Evolutionary conservation across 2,113 vertebrate genomes (phyloP), one percentile per base, ranked within the genome.

Genomic region (Chrysochloris asiatica): DNA sequence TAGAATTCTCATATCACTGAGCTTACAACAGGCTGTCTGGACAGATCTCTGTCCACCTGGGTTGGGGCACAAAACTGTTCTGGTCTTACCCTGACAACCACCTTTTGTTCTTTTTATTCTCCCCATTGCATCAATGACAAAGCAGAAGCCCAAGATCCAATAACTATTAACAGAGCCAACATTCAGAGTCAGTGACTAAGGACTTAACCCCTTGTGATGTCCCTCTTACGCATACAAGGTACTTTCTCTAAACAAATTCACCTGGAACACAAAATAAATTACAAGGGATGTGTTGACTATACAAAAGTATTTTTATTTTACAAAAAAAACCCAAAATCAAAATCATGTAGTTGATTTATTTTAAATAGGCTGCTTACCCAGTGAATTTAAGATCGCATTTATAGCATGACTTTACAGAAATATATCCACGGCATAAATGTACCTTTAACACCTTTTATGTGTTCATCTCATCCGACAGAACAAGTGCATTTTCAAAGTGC

Each of bases 301-400:
- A 85, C 56, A 65, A 79, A 88, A 17, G 41, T 77, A 36, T 63
- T 67, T 96, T 96, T 93, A 91, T 82, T 91, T 92, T 89, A 82
- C 4, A 45, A 78, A 88, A 81, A 75, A 78, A 24, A 33, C n/a
- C n/a, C 47, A 61, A 61, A 61, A 61, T 5, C 41, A 50, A 61
- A 78, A n/a, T n/a, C 63, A n/a, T 21, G n/a, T 28, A 28, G 67
- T 41, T 80, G 80, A 83, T 41, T 87, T 87, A 69, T 69, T 83
- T 69, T 38, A n/a, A 21, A 69, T 69, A 36, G 36, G 65, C 19
- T 67, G 63, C 63, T 67, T 67, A 28, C 13, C 33, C 17, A 19
- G 16, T 36, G 17, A 67, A 36, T 67, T 67, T n/a, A 67, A 67
- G 36, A n/a, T n/a, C 17, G 33, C 63, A 83, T 78, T 45, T n/a